Evolutionary conservation across 2,888 invertebrate species (phyloP), one percentile per base, ranked within the genome.

Genomic region (Folsomia candida): DNA sequence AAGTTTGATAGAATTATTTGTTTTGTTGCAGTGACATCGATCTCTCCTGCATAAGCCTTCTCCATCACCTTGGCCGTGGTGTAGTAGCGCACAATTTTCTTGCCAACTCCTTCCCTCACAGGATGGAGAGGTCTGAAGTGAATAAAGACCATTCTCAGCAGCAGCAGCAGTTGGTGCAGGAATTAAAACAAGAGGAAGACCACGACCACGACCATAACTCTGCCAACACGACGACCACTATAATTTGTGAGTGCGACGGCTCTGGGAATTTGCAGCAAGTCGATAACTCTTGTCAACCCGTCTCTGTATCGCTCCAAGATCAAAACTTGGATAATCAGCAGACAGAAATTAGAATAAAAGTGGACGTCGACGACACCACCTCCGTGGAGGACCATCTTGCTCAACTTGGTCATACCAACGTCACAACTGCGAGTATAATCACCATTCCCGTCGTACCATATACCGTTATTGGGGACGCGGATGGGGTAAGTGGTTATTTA

Each of bases 361-460:
- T 76, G 26, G 74, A 76, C 28, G 73, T 74, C 4, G 76, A 76
- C 37, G 76, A 74, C 27, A 72, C 72, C 24, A 66, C 70, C 2
- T 69, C 71, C 11, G 72, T 72, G 14, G 76, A 76, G 26, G 72
- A 71, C 14, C 68, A 69, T 27, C 68, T 72, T 22, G 70, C 73
- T 63, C 68, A 74, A 71, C 71, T 73, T 54, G 70, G 71, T 71
- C 76, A 76, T 61, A 75, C 76, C n/a, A 79, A 77, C 28, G 78
- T 79, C 2, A 77, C 77, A 11, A 75, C 78, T 1, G 74, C 76
- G n/a, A 76, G 70, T 70, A 77, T 79, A 57, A 79, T 79, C 28
- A 79, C 79, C 66, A 79, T 79, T 71, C 79, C 79, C 27, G 79
- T 79, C 22, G 79, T 79, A 68, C 76, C 76, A 9, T 78, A 78